phyloP scores from a whole-genome alignment of 2,888 invertebrate species.

The Rhyacophila evoluta region DNA sequence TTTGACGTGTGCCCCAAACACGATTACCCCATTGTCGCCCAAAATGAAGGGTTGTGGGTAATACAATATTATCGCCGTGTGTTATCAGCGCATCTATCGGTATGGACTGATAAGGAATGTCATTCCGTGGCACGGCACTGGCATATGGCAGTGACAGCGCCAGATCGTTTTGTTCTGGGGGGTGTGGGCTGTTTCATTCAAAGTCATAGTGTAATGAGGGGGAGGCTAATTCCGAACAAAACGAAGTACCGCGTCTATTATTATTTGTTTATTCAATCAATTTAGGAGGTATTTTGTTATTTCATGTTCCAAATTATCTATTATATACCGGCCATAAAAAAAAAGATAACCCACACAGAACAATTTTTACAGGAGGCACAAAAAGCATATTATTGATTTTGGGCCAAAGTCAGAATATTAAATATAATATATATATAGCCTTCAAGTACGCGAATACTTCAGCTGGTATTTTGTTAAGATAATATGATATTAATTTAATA shows the following conservation, averaged over 20 bases:
- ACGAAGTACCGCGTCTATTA: conserved; percentile 23
- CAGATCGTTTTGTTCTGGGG: conserved; percentile 12
- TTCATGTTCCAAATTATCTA: no score
- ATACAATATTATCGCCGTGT: not conserved
- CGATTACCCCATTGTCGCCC: conserved; percentile 37
- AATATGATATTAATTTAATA: no score
- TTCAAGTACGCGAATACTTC: no score
- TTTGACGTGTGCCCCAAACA: conserved; percentile 21
- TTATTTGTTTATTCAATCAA: conserved; percentile 32
- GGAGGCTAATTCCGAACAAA: conserved; percentile 27
- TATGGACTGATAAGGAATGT: conserved; percentile 28
- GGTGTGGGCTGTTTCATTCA: not conserved
- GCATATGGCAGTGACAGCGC: conserved; percentile 41
- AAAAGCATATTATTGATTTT: no score
- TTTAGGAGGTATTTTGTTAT: not conserved
- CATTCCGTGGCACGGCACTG: not conserved
- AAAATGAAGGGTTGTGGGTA: conserved; percentile 35
- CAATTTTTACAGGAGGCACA: no score
- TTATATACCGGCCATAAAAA: no score
- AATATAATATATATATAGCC: no score
- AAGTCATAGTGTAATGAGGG: conserved; percentile 27
- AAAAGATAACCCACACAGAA: no score
- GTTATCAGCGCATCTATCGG: conserved; percentile 36
- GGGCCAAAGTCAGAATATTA: no score
- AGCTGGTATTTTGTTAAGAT: no score